Evolutionary conservation across 2,113 vertebrate genomes (phyloP).

Genomic region (Lycaon pictus): DNA sequence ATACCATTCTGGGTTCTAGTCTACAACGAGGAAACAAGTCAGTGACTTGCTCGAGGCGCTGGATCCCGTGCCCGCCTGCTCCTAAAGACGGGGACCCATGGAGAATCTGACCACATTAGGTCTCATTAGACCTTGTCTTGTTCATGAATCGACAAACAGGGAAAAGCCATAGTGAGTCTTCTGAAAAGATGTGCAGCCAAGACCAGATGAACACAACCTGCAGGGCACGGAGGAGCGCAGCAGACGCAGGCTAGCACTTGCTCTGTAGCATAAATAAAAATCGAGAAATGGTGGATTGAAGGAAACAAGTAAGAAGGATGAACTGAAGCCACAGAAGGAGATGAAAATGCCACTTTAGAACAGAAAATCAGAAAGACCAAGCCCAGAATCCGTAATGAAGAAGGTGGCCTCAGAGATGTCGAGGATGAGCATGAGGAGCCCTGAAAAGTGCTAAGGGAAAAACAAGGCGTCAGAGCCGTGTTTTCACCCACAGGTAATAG

Average conservation of each 20-base stretch:
- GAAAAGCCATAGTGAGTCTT: accelerated
- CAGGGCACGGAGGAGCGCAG: not conserved
- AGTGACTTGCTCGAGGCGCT: not conserved
- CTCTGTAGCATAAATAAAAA: accelerated
- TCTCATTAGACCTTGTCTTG: not conserved
- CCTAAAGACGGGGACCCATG: accelerated
- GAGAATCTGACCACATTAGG: not conserved
- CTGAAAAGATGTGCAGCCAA: accelerated
- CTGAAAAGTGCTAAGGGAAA: not conserved
- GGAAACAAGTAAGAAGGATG: not conserved
- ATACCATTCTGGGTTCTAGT: accelerated
- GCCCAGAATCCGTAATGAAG: not conserved
- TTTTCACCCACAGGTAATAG: not conserved
- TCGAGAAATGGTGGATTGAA: accelerated
- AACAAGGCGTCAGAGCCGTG: accelerated
- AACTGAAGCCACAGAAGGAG: no score
- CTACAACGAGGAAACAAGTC: accelerated
- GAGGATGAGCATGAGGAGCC: accelerated
- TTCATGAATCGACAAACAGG: not conserved
- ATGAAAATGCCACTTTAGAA: accelerated
- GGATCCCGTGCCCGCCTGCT: not conserved
- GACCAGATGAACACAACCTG: not conserved
- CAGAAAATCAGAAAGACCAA: no score
- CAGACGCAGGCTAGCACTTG: accelerated
- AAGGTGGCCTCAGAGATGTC: accelerated